Percentiles rank a stretch among this genome's conserved stretches.
Conservation (phyloP, 2,797 vertebrate species). For the Sebastes nivosus region DNA sequence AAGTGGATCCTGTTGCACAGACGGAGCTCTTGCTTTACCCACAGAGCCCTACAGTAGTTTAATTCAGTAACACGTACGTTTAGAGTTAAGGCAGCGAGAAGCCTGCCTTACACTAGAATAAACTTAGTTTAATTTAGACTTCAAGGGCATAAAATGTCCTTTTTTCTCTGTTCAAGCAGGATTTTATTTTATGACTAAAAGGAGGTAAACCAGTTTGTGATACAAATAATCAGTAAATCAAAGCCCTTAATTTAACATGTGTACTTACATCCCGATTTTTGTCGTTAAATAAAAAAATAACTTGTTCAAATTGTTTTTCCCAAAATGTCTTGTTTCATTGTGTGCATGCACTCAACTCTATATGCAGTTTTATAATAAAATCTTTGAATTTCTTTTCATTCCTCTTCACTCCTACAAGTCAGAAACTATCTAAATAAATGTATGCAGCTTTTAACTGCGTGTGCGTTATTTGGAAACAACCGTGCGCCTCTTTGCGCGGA, state of each 20-base stretch:
- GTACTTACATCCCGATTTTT: neutral
- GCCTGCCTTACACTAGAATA: neutral
- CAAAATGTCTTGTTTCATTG: neutral
- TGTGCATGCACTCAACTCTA: neutral
- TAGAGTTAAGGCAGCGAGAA: too few relatives aligned
- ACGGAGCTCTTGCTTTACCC: too few relatives aligned
- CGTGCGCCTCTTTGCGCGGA: neutral
- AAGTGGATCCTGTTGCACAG: too few relatives aligned
- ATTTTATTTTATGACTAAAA: neutral
- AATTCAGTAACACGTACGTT: too few relatives aligned
- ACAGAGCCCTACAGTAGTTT: too few relatives aligned
- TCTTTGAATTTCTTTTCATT: neutral
- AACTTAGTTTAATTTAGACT: neutral
- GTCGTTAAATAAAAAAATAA: constrained; percentile 7
- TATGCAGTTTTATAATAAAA: constrained; percentile 15
- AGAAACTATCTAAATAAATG: neutral
- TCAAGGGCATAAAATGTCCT: neutral
- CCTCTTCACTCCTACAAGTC: too few relatives aligned
- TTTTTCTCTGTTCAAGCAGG: neutral
- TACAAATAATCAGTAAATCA: neutral
- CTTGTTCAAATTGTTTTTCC: neutral
- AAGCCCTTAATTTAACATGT: neutral
- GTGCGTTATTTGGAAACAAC: constrained; percentile 7
- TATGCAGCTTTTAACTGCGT: neutral
- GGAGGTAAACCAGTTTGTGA: neutral